A percentile compares a stretch with the other conserved stretches of the same genome.
phyloP scores from a whole-genome alignment of 2,113 vertebrate species.

The Rhodinocichla rosea region DNA sequence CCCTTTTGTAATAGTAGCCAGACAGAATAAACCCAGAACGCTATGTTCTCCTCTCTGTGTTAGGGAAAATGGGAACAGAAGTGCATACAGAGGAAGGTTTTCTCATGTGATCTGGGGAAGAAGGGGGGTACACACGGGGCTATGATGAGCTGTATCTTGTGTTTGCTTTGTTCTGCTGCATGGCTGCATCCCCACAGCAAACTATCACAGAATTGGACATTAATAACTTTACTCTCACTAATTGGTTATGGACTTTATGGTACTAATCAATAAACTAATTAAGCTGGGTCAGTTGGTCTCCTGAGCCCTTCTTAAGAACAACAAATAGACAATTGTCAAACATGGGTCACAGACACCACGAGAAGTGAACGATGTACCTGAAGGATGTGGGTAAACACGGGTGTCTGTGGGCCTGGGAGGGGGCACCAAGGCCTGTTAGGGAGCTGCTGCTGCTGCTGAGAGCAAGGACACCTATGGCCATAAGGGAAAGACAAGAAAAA shows the following conservation, averaged over 20 bases:
- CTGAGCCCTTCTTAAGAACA: conserved; percentile 11
- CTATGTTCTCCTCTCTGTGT: not conserved
- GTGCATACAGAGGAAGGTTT: not conserved
- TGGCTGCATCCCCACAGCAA: not conserved
- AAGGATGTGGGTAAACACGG: accelerated
- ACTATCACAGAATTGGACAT: not conserved
- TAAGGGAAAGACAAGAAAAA: not conserved
- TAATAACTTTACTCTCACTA: conserved; percentile 54
- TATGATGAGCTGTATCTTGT: not conserved
- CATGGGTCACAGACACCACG: accelerated
- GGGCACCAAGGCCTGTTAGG: accelerated
- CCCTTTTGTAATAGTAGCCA: not conserved
- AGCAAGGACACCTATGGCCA: not conserved
- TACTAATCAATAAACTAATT: conserved; percentile 63
- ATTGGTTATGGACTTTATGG: conserved; percentile 61
- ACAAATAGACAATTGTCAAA: not conserved
- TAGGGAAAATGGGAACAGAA: not conserved
- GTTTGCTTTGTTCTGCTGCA: not conserved
- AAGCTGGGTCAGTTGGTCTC: conserved; percentile 35
- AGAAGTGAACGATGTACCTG: not conserved
- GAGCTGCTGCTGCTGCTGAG: not conserved
- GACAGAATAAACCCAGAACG: not conserved
- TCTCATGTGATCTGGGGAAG: not conserved
- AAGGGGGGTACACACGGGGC: accelerated
- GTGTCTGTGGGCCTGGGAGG: not conserved